Conservation (phyloP, 2,113 vertebrate species). For the Echinops telfairi region DNA sequence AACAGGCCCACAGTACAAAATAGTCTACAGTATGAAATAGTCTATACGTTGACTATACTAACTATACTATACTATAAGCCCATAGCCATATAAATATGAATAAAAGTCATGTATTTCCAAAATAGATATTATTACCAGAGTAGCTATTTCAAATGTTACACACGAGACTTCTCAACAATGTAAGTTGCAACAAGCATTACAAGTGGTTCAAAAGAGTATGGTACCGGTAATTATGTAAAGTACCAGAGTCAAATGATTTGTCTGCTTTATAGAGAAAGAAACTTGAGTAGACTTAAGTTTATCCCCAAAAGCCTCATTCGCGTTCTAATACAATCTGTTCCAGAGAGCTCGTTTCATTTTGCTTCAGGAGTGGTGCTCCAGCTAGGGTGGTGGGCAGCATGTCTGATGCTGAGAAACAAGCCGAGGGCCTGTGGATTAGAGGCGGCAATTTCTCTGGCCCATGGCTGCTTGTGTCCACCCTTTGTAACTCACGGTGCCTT, state of each 20-base stretch:
- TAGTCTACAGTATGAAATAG: background rate
- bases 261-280: background rate
- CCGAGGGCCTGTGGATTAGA: fast-evolving
- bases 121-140: background rate
- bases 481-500: fast-evolving
- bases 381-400: no score
- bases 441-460: background rate
- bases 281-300: background rate
- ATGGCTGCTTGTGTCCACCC: background rate
- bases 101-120: background rate
- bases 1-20: background rate
- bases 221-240: background rate
- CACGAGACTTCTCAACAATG: background rate
- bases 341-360: background rate
- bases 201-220: background rate
- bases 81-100: background rate
- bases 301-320: background rate
- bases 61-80: no score
- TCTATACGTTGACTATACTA: no score
- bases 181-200: background rate
- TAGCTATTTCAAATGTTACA: background rate
- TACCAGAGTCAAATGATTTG: background rate
- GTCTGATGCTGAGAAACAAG: background rate
- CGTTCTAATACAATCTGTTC: background rate
- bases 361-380: background rate